Evolutionary conservation across 2,113 vertebrate species (phyloP).

Genomic region (Morone saxatilis): DNA sequence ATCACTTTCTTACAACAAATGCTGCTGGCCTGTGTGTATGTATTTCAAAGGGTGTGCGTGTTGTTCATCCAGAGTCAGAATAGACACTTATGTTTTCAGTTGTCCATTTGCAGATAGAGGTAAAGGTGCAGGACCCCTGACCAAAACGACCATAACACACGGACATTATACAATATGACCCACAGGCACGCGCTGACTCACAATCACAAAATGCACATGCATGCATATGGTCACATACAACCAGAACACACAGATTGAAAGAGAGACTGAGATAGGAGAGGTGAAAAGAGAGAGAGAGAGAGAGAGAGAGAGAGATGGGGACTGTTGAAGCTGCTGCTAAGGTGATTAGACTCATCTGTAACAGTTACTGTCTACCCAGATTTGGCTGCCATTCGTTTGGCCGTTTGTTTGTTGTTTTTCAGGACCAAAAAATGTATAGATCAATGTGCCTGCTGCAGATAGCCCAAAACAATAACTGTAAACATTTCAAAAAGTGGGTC

Average conservation of each 20-base stretch:
- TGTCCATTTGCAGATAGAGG: constrained; percentile 62
- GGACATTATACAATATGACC: not conserved
- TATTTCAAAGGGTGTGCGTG: not conserved
- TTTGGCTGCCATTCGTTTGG: constrained; percentile 75
- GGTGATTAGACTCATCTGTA: constrained; percentile 72
- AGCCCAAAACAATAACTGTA: constrained; percentile 79
- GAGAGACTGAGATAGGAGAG: constrained; percentile 53
- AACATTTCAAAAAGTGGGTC: constrained; percentile 72
- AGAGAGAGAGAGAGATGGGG: constrained; percentile 38
- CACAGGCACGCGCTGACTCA: not conserved
- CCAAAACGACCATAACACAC: constrained; percentile 53
- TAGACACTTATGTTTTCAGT: constrained; percentile 31
- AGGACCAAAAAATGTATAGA: constrained; percentile 57
- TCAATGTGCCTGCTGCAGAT: constrained; percentile 77
- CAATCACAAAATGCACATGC: constrained; percentile 59
- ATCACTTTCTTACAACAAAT: not conserved
- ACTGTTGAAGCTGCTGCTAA: constrained; percentile 72
- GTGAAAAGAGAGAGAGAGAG: constrained; percentile 2
- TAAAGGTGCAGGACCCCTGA: constrained; percentile 46
- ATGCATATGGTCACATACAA: constrained; percentile 20
- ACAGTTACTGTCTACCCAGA: constrained; percentile 75
- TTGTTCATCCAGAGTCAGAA: not conserved
- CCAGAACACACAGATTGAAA: constrained; percentile 62
- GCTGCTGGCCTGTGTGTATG: not conserved
- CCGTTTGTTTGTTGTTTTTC: constrained; percentile 78